Conservation (phyloP, 2,113 vertebrate species). For the Craseonycteris thonglongyai region DNA sequence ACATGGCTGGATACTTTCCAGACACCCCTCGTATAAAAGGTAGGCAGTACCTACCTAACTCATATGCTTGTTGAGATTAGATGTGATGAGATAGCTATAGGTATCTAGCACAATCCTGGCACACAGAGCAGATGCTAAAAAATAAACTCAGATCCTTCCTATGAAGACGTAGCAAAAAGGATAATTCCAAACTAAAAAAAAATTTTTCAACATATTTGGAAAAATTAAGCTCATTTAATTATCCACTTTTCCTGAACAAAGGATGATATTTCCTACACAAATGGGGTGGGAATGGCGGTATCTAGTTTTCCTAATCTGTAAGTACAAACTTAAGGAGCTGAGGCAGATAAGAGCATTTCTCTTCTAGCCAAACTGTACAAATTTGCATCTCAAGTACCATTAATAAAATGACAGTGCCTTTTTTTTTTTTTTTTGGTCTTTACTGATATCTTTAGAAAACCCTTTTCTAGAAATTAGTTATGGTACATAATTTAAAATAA, state of each 20-base stretch:
- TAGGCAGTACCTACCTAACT: background rate
- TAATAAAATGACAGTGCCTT: conserved; percentile 50
- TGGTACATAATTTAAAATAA: conserved; percentile 77
- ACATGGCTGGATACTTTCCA: no score
- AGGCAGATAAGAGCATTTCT: conserved; percentile 31
- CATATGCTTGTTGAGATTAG: background rate
- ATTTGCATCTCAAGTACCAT: conserved; percentile 57
- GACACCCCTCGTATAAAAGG: no score
- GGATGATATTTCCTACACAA: background rate
- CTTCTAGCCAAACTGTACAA: conserved; percentile 46
- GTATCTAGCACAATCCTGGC: background rate
- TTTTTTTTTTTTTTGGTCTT: conserved; percentile 58
- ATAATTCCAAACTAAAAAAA: background rate
- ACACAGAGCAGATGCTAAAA: background rate
- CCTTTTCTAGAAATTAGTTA: conserved; percentile 77
- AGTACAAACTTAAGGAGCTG: conserved; percentile 1
- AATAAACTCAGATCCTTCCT: background rate
- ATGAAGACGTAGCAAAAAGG: background rate
- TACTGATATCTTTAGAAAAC: conserved; percentile 74
- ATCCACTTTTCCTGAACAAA: conserved; percentile 42
- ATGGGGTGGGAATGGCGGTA: background rate
- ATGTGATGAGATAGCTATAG: background rate
- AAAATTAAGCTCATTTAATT: conserved; percentile 49
- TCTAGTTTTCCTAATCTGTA: conserved; percentile 24
- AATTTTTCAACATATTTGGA: background rate